A percentile compares a stretch with the other conserved stretches of the same genome.
Conservation (phyloP, 2,888 invertebrate genomes). For the Anorthoa munda region DNA sequence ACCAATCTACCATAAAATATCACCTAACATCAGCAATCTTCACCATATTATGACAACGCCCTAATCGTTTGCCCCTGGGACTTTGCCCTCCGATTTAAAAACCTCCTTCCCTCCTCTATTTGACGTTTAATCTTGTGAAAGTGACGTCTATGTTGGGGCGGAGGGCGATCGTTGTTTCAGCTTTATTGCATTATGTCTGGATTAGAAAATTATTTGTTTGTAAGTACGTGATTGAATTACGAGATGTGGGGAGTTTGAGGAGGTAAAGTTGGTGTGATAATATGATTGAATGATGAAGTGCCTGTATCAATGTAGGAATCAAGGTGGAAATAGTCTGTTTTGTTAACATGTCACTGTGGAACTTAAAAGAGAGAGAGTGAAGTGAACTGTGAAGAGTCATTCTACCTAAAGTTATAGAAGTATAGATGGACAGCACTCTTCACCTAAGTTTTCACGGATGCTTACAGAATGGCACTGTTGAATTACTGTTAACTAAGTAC, state of each 20-base stretch:
- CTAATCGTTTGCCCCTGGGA: slow-evolving; percentile 62
- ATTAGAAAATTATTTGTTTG: slow-evolving; percentile 65
- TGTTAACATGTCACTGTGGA: no score
- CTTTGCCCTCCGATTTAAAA: slow-evolving; percentile 78
- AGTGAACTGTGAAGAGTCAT: no score
- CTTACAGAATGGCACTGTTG: no score
- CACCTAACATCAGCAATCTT: slow-evolving; percentile 56
- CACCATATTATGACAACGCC: slow-evolving; percentile 58
- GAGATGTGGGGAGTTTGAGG: slow-evolving; percentile 5
- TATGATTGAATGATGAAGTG: neutral
- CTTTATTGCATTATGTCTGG: slow-evolving; percentile 69
- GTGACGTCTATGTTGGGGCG: slow-evolving; percentile 76
- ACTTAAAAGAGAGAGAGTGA: no score
- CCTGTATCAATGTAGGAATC: no score
- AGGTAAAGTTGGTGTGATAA: neutral
- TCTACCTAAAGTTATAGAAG: no score
- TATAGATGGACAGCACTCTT: no score
- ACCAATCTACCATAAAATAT: neutral
- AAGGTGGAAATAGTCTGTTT: no score
- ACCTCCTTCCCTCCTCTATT: slow-evolving; percentile 76
- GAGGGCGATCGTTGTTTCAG: slow-evolving; percentile 69
- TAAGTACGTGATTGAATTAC: slow-evolving; percentile 49
- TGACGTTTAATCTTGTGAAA: slow-evolving; percentile 84
- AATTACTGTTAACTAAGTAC: no score
- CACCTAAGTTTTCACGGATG: no score